Evolutionary conservation across 1,140 invertebrate genomes (phyloP).

Genomic region (Dinoponera quadriceps): DNA sequence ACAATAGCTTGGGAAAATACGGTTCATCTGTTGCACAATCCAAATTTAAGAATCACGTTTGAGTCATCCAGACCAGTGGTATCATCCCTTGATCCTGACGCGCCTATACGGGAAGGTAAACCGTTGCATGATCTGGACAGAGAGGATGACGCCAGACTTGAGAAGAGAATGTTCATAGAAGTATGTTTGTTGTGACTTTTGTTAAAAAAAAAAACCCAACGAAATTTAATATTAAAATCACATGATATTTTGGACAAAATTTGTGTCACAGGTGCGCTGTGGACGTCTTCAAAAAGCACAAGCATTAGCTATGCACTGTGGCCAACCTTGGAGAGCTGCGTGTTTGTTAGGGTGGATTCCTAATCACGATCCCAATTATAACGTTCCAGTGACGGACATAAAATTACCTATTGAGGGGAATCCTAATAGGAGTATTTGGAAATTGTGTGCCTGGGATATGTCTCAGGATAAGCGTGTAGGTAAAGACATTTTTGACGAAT

Average conservation of each 20-base stretch:
- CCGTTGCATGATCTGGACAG: slow-evolving; percentile 95
- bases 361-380: slow-evolving; percentile 93
- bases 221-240: neutral
- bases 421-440: slow-evolving; percentile 96
- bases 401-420: slow-evolving; percentile 92
- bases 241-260: neutral
- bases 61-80: slow-evolving; percentile 88
- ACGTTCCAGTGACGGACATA: slow-evolving; percentile 81
- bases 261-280: slow-evolving; percentile 89
- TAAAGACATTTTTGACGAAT: slow-evolving; percentile 61
- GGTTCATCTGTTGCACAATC: slow-evolving; percentile 91
- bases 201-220: too few relatives aligned
- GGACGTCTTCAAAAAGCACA: slow-evolving; percentile 94
- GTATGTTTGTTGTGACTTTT: slow-evolving; percentile 65
- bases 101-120: slow-evolving; percentile 92
- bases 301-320: slow-evolving; percentile 92
- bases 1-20: slow-evolving; percentile 97
- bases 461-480: slow-evolving; percentile 86
- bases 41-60: slow-evolving; percentile 86
- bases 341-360: slow-evolving; percentile 95
- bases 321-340: slow-evolving; percentile 96
- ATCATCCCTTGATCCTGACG: slow-evolving; percentile 96
- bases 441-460: slow-evolving; percentile 92
- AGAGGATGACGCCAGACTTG: slow-evolving; percentile 93
- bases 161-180: slow-evolving; percentile 86